Conservation (phyloP, 1,140 invertebrate species). For the Leptonema lineaticorne region DNA sequence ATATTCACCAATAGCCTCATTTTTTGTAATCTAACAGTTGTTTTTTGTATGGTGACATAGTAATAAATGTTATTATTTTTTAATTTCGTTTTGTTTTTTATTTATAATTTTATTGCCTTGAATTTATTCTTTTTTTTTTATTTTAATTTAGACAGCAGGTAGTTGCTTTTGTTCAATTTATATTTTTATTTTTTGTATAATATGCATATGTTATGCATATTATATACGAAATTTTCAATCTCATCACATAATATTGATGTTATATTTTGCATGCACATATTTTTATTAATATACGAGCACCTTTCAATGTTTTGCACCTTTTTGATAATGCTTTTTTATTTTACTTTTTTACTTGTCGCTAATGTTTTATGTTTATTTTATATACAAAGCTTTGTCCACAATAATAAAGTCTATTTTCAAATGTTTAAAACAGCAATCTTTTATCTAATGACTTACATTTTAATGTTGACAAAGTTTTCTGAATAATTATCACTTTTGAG, state of each 20-base stretch:
- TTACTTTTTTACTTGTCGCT: constrained; percentile 11
- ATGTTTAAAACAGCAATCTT: no score
- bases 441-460: no score
- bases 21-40: constrained; percentile 41
- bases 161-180: constrained; percentile 6
- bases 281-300: neutral
- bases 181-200: constrained; percentile 9
- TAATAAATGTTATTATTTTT: constrained; percentile 41
- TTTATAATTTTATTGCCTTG: constrained; percentile 39
- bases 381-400: no score
- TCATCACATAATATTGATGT: neutral
- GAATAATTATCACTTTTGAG: no score
- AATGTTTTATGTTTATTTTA: neutral
- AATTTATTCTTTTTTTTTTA: constrained; percentile 20
- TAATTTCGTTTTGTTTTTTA: constrained; percentile 41
- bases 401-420: no score
- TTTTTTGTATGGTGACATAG: constrained; percentile 41
- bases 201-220: no score
- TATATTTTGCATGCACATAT: constrained; percentile 8
- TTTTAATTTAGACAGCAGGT: constrained; percentile 8
- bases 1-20: constrained; percentile 21
- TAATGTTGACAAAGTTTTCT: no score
- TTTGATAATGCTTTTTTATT: neutral
- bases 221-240: neutral
- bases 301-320: constrained; percentile 15